Percentiles rank a stretch among this genome's conserved stretches.
These are phyloP conservation scores for Chionodraco myersi DNA, from an alignment of 2,113 vertebrate genomes.

Conservation along the genomic window DNA sequence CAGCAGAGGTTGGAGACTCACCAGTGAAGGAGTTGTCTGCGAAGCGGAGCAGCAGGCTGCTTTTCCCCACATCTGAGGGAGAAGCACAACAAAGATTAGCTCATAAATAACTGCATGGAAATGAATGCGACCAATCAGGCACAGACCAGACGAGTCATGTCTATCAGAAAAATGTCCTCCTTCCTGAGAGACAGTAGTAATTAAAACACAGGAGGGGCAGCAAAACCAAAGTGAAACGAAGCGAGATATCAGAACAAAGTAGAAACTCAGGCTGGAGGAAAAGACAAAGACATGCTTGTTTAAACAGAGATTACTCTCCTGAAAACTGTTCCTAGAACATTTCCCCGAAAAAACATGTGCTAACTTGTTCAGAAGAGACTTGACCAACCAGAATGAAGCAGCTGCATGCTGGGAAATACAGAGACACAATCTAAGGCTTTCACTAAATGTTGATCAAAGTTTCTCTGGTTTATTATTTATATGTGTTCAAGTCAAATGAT, in stretches of 20 bases:
- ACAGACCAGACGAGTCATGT: background rate
- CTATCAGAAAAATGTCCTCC: background rate
- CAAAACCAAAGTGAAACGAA: background rate
- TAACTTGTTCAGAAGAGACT: background rate
- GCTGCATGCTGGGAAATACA: too few species aligned
- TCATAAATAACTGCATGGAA: background rate
- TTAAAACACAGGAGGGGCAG: background rate
- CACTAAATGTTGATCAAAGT: too few species aligned
- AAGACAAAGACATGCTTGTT: background rate
- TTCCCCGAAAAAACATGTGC: background rate
- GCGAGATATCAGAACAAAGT: background rate
- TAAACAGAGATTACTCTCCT: background rate
- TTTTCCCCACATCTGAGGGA: conserved; percentile 88
- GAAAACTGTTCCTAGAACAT: background rate
- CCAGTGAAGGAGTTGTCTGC: conserved; percentile 90
- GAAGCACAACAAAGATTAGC: conserved; percentile 13
- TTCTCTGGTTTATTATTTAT: too few species aligned
- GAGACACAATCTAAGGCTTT: too few species aligned
- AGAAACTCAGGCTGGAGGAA: background rate
- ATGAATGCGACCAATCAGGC: background rate
- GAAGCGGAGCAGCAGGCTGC: conserved; percentile 88
- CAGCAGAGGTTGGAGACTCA: conserved; percentile 58
- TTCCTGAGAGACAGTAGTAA: background rate
- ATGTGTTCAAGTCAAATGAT: too few species aligned
- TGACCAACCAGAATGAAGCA: background rate